Percentiles rank a stretch among this genome's conserved stretches.
These are phyloP conservation scores for Lemur catta DNA, from an alignment of 2,797 vertebrate species.

Conservation along the genomic window DNA sequence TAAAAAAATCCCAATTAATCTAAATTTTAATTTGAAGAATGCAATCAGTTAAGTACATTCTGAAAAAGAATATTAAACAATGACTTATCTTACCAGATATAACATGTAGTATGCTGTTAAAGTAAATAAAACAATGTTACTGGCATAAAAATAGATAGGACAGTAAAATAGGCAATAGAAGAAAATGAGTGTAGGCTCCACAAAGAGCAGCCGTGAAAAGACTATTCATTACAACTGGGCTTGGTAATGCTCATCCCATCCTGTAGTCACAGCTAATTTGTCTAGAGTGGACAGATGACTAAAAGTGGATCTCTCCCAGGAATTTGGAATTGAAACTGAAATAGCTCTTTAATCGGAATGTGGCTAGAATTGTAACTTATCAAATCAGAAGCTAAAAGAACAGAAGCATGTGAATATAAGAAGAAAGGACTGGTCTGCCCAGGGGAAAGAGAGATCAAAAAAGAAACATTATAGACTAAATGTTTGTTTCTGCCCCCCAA, in stretches of 20 bases:
- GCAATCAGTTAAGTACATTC: neutral
- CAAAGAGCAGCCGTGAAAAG: neutral
- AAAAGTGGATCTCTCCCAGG: neutral
- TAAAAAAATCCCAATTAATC: neutral
- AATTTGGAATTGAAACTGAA: constrained; percentile 26
- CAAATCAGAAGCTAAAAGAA: neutral
- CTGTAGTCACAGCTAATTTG: constrained; percentile 2
- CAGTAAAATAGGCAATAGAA: neutral
- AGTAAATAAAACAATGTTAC: neutral
- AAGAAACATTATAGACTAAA: neutral
- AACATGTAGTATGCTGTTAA: neutral
- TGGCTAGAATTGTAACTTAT: neutral
- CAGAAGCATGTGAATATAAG: neutral
- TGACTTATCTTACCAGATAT: neutral
- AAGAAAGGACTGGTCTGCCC: neutral
- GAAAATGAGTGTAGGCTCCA: neutral
- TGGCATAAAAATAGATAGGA: constrained; percentile 11
- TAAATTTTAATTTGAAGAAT: constrained; percentile 46
- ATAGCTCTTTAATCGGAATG: neutral
- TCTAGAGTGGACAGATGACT: neutral
- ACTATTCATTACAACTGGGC: neutral
- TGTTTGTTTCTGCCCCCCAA: neutral
- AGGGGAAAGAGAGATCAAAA: neutral
- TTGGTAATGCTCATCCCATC: neutral
- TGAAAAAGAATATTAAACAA: neutral